phyloP scores from a whole-genome alignment of 2,888 invertebrate species.

The Euclidia mi region DNA sequence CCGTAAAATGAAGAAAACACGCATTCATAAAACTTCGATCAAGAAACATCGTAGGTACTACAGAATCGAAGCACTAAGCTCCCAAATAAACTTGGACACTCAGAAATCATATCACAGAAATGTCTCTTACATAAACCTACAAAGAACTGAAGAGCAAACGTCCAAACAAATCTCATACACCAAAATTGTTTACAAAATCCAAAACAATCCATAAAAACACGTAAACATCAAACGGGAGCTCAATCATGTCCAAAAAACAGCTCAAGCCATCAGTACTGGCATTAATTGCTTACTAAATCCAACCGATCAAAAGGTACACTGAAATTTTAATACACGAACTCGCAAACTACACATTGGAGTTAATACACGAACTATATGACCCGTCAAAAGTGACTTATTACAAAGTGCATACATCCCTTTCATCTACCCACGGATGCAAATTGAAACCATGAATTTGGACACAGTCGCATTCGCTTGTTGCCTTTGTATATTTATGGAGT shows the following conservation, averaged over 20 bases:
- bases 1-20: too few species aligned
- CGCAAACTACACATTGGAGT: not conserved
- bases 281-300: slow-evolving; percentile 10
- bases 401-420: slow-evolving; percentile 34
- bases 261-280: not conserved
- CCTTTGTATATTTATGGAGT: slow-evolving; percentile 28
- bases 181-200: not conserved
- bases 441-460: slow-evolving; percentile 4
- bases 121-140: too few species aligned
- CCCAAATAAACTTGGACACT: too few species aligned
- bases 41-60: too few species aligned
- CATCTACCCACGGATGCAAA: slow-evolving; percentile 30
- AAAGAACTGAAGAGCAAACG: too few species aligned
- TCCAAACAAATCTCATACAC: not conserved
- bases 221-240: slow-evolving; percentile 1
- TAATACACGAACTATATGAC: slow-evolving; percentile 5
- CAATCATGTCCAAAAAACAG: slow-evolving; percentile 6
- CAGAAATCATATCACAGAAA: too few species aligned
- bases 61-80: too few species aligned
- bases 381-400: slow-evolving; percentile 21
- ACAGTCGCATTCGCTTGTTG: slow-evolving; percentile 25
- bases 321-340: slow-evolving; percentile 8
- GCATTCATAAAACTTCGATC: too few species aligned
- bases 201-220: slow-evolving; percentile 1
- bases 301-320: slow-evolving; percentile 11